Conservation (phyloP, 1,140 invertebrate genomes). For the Tetragnatha versicolor region DNA sequence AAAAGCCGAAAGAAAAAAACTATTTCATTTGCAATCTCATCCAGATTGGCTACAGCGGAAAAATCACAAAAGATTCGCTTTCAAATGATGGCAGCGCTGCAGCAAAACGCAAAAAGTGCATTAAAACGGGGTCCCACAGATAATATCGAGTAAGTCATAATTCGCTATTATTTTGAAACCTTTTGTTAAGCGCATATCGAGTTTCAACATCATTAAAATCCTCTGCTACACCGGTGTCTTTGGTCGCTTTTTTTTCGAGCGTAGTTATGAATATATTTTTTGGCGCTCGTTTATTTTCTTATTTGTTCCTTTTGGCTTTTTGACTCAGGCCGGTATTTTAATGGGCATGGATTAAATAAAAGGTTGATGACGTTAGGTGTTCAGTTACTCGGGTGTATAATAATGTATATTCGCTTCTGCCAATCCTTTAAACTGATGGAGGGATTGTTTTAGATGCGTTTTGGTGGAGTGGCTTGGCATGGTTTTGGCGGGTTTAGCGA, state of each 20-base stretch:
- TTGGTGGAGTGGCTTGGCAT: background rate
- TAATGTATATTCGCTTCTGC: conserved; percentile 36
- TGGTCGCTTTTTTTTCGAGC: background rate
- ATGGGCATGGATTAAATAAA: conserved; percentile 50
- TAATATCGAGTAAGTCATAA: conserved; percentile 2
- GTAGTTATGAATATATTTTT: conserved; percentile 30
- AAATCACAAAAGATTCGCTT: conserved; percentile 6
- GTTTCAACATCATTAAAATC: conserved; percentile 52
- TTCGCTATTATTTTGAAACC: conserved; percentile 42
- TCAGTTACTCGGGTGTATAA: conserved; percentile 35
- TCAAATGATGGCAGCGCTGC: background rate
- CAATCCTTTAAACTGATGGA: conserved; percentile 39
- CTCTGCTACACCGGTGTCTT: background rate
- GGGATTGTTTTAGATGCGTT: conserved; percentile 37
- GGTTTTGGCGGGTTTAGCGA: background rate
- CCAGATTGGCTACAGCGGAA: background rate
- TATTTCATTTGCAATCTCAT: background rate
- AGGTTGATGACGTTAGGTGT: conserved; percentile 52
- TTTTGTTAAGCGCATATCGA: conserved; percentile 40
- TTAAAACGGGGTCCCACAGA: background rate
- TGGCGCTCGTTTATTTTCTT: conserved; percentile 26
- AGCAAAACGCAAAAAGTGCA: background rate
- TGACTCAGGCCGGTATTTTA: conserved; percentile 31
- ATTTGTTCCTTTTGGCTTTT: conserved; percentile 49
- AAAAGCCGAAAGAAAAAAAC: no score